Conservation (phyloP, 2,797 vertebrate species). For the Natrix natrix region DNA sequence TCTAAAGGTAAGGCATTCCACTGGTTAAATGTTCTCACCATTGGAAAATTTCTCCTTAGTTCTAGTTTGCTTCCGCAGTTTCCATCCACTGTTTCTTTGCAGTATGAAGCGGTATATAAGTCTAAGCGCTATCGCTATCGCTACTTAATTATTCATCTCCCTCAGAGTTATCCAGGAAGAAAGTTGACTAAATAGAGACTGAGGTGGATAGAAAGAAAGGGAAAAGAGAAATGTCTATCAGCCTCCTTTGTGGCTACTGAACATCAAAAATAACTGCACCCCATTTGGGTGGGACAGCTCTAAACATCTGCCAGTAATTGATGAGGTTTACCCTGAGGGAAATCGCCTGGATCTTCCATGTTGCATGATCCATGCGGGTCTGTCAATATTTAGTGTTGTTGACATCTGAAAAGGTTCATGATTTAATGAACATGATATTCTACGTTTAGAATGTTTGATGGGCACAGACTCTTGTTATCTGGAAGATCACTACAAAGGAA, state of each 20-base stretch:
- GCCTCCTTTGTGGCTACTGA: background rate
- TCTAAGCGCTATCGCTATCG: too few relatives aligned
- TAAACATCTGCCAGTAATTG: background rate
- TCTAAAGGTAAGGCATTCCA: background rate
- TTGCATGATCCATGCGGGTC: background rate
- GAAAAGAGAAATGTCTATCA: background rate
- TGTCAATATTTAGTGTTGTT: background rate
- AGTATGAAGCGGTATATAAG: too few relatives aligned
- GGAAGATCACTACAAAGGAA: background rate
- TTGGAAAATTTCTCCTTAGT: background rate
- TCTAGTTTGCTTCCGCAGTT: background rate
- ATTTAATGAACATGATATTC: background rate
- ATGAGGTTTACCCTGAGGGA: background rate
- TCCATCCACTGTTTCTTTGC: background rate
- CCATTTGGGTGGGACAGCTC: background rate
- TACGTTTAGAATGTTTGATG: background rate
- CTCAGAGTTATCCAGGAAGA: background rate
- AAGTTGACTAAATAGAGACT: background rate
- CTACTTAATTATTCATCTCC: background rate
- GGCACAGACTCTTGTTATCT: background rate
- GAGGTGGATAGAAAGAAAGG: background rate
- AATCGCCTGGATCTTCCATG: background rate
- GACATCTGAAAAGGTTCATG: background rate
- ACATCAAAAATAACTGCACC: background rate
- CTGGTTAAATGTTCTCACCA: background rate